Evolutionary conservation across 2,113 vertebrate genomes (phyloP).

Genomic region (Aix galericulata): DNA sequence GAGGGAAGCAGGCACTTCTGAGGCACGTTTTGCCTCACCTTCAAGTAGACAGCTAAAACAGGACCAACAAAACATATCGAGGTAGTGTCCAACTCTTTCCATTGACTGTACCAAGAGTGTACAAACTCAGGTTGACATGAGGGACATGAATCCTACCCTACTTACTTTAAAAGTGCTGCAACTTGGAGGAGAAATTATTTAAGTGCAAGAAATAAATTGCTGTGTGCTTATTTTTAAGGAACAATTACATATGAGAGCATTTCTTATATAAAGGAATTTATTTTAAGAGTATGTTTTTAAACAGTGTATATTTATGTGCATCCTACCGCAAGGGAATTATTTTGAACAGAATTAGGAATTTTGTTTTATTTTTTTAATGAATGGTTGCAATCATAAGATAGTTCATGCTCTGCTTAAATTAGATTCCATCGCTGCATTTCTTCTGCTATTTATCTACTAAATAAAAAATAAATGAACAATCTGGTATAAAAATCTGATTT

Average conservation of each 20-base stretch:
- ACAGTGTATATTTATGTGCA: slow-evolving; percentile 48
- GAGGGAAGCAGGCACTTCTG: not conserved
- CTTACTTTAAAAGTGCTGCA: not conserved
- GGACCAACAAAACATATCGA: accelerated
- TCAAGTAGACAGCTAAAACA: not conserved
- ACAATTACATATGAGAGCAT: not conserved
- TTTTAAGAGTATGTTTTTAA: slow-evolving; percentile 44
- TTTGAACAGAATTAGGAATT: slow-evolving; percentile 59
- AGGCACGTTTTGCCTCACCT: not conserved
- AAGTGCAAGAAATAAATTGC: not conserved
- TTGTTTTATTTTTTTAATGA: slow-evolving; percentile 66
- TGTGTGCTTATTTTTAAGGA: not conserved
- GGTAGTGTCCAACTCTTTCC: not conserved
- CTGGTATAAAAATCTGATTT: slow-evolving; percentile 28
- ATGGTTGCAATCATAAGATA: slow-evolving; percentile 55
- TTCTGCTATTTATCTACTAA: slow-evolving; percentile 64
- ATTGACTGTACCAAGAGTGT: not conserved
- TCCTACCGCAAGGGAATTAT: slow-evolving; percentile 60
- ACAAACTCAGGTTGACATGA: not conserved
- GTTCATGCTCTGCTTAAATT: slow-evolving; percentile 70
- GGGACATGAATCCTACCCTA: not conserved
- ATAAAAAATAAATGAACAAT: slow-evolving; percentile 63
- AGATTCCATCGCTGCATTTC: slow-evolving; percentile 66
- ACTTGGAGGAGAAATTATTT: not conserved
- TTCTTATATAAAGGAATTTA: slow-evolving; percentile 15